phyloP scores from a whole-genome alignment of 2,113 vertebrate species.

The Pluvianellus socialis region DNA sequence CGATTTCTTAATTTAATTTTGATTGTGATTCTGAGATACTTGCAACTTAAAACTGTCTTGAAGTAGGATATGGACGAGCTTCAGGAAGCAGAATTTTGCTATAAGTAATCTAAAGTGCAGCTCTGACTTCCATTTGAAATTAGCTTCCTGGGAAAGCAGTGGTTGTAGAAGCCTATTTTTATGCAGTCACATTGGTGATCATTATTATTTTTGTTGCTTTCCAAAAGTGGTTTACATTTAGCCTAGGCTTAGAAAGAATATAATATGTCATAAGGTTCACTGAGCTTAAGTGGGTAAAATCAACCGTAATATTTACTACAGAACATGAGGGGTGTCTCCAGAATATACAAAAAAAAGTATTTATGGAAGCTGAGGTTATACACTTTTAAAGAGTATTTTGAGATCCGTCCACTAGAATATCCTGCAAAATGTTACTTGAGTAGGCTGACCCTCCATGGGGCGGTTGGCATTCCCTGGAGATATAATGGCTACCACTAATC shows the following conservation, averaged over 20 bases:
- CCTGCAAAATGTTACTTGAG: background rate
- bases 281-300: background rate
- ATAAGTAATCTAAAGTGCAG: background rate
- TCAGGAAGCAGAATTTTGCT: background rate
- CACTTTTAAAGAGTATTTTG: slow-evolving; percentile 11
- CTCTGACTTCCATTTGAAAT: background rate
- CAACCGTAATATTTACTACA: background rate
- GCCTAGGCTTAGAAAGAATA: background rate
- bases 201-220: background rate
- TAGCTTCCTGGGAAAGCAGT: background rate
- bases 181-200: background rate
- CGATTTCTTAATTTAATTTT: background rate
- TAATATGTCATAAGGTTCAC: background rate
- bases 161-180: background rate
- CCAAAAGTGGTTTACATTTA: background rate
- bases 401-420: slow-evolving; percentile 9
- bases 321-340: background rate
- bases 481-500: slow-evolving; percentile 35
- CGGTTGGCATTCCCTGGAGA: slow-evolving; percentile 31
- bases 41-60: background rate
- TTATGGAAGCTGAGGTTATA: background rate
- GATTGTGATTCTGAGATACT: background rate
- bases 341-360: background rate
- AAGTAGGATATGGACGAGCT: background rate
- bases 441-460: background rate